Evolutionary conservation across 2,113 vertebrate genomes (phyloP), one percentile per base, ranked within the genome.

Genomic region (Hippopotamus amphibius): DNA sequence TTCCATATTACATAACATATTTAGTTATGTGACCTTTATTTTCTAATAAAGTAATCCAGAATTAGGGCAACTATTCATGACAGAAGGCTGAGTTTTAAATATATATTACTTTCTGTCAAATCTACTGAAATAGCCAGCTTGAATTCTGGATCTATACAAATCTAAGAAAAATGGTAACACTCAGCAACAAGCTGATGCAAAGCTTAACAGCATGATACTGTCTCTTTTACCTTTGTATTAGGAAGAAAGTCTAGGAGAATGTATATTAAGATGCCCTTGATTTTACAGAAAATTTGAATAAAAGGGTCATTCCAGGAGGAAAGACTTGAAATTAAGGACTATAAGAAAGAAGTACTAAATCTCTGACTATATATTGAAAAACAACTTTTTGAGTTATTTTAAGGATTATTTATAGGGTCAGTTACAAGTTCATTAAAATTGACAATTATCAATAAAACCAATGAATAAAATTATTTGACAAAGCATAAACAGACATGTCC

Each of bases 31-130:
- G 10, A 24, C 43, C 33, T 76, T 95, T 88, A 72, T 84, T 91
- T 96, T 96, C 55, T 77, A 93, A 88, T 74, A 93, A 89, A 65
- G 50, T 88, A 84, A 80, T 57, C 63, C 65, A 95, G 77, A 66
- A 88, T 74, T 68, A 84, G 48, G 43, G n/a, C 53, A 93, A 79
- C 41, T 86, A 68, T 82, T 77, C n/a, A 57, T 50, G 53, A 87
- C 8, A 19, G 61, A 93, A 93, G 9, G 72, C 26, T 59, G 46
- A 66, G 48, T 94, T 89, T 83, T 84, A 84, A 84, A 84, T 72
- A 71, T 19, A 9, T 79, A n/a, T 21, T 69, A 50, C 30, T 65
- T 92, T 77, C 50, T 86, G 66, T 57, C 55, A 63, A 22, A 68
- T 61, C 68, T 93, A 65, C 6, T 71, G 55, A 93, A 93, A 85